Base-by-base conservation (phyloP, 1,140 invertebrate genomes). In the Atta colombica region DNA sequence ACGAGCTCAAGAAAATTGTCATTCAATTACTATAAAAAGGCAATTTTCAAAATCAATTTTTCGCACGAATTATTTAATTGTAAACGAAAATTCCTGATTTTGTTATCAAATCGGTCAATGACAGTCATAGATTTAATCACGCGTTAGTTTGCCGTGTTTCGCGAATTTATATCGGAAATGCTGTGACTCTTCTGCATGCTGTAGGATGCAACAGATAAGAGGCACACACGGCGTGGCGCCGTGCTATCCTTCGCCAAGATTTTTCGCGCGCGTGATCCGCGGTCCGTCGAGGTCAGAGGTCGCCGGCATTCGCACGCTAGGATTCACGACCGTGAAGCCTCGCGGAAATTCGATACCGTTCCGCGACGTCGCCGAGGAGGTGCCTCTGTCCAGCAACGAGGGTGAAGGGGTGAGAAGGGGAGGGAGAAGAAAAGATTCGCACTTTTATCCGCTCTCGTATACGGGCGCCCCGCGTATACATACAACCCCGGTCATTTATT, bases 301-400 rank as follows among this genome's bases (percentile, higher is more conserved):
- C 88, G 31, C 18, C 49, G 82, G 55, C 87, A 75, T 88, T 87
- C 88, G 75, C 82, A 75, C 75, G 81, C 60, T 39, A 72, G 71
- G 58, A 60, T 77, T 75, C 63, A 68, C 28, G 68, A 39, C 39
- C 58, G 68, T 51, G 35, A 53, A 77, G 88, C 66, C 77, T 28
- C 85, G 86, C 86, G 88, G 88, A 90, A 90, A 90, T 90, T 90
- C 88, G 88, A 90, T 87, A 75, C 53, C 71, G 28, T 88, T 39
- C 51, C 71, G 61, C 39, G 63, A 66, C 86, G 84, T 82, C 86
- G 61, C n/a, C 39, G 63, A 45, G 77, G 10, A 60, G 88, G 25
- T 75, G 69, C 78, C 75, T 66, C 88, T 84, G 86, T 87, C 45
- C 78, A 55, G 35, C 53, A 45, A 60, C 31, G 28, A 6, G 14